Evolutionary conservation across 2,888 invertebrate genomes (phyloP).

Genomic region (Xestobium rufovillosum): DNA sequence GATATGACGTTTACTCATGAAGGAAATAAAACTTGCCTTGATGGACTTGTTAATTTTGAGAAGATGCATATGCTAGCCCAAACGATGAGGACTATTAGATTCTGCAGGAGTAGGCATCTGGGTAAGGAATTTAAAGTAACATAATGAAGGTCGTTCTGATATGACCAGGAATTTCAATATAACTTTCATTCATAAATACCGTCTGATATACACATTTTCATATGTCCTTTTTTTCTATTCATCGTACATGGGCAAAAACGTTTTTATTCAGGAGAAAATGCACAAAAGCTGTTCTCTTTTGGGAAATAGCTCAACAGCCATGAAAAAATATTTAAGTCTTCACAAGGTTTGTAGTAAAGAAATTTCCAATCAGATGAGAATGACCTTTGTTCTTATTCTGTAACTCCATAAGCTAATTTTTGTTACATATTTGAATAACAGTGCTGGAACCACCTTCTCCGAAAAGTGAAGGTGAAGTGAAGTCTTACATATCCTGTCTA

Average conservation of each 20-base stretch:
- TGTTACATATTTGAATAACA: no score
- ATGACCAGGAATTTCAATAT: conserved; percentile 8
- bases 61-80: conserved; percentile 87
- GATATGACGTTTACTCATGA: conserved; percentile 78
- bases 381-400: no score
- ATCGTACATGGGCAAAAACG: no score
- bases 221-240: no score
- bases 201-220: no score
- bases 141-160: neutral
- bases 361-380: no score
- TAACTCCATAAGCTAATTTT: no score
- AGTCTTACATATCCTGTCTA: conserved; percentile 63
- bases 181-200: conserved; percentile 1
- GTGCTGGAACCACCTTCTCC: conserved; percentile 64
- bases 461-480: conserved; percentile 62
- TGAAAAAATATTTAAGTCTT: no score
- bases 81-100: conserved; percentile 67
- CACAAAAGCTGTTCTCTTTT: no score
- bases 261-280: no score
- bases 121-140: conserved; percentile 43
- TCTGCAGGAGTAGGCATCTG: conserved; percentile 64
- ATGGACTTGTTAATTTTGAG: conserved; percentile 77
- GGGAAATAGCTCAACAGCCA: no score
- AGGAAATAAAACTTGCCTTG: conserved; percentile 74
- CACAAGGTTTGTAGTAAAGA: no score